phyloP scores from a whole-genome alignment of 1,140 invertebrate genomes.

The Nylanderia fulva region DNA sequence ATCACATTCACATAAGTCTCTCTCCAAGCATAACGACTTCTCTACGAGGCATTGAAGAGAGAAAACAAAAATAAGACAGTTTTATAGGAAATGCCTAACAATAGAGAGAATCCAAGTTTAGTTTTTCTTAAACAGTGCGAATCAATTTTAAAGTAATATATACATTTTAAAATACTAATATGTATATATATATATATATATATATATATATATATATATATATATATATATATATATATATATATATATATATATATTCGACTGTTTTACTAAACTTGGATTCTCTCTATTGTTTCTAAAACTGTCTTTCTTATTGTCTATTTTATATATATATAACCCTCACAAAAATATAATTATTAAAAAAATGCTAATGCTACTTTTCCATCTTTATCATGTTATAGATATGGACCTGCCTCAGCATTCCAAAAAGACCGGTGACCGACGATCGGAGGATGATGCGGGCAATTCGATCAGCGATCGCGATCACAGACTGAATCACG shows the following conservation, averaged over 20 bases:
- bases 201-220: too few relatives aligned
- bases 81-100: neutral
- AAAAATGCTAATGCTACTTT: neutral
- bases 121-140: neutral
- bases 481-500: constrained; percentile 78
- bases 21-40: neutral
- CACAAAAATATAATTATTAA: too few relatives aligned
- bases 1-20: neutral
- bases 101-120: neutral
- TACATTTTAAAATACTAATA: neutral
- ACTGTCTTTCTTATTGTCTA: too few relatives aligned
- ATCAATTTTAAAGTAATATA: neutral
- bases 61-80: neutral
- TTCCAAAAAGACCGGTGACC: constrained; percentile 74
- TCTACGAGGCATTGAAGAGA: neutral
- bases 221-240: too few relatives aligned
- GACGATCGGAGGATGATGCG: constrained; percentile 60
- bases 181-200: too few relatives aligned
- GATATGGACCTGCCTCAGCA: constrained; percentile 78
- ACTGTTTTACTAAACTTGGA: too few relatives aligned
- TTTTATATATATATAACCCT: too few relatives aligned
- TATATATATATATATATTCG: too few relatives aligned
- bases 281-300: too few relatives aligned
- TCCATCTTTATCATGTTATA: constrained; percentile 45
- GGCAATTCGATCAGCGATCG: constrained; percentile 71